phyloP scores from a whole-genome alignment of 2,797 vertebrate species.

The Chelidonichthys spinosus region DNA sequence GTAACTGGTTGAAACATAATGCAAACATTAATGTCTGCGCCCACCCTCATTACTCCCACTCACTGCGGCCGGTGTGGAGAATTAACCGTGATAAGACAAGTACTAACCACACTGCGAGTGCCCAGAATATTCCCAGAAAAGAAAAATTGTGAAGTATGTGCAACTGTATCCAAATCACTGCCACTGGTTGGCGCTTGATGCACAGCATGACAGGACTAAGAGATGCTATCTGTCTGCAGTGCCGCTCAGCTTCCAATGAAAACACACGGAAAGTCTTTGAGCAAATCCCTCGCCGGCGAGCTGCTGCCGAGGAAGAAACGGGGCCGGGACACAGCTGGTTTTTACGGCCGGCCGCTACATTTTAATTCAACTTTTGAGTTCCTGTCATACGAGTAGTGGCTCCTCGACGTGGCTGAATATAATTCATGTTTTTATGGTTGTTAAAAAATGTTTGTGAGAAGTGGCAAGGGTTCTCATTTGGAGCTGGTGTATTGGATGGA shows the following conservation, averaged over 20 bases:
- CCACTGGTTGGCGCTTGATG: constrained; percentile 56
- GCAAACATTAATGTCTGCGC: constrained; percentile 15
- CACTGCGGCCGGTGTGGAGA: constrained; percentile 14
- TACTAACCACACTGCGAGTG: constrained; percentile 35
- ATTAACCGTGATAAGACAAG: constrained; percentile 39
- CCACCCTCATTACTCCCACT: constrained; percentile 21
- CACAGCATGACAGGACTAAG: constrained; percentile 54
- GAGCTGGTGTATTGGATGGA: neutral
- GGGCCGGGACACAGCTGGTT: constrained; percentile 10
- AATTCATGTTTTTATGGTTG: neutral
- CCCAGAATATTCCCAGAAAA: constrained; percentile 26
- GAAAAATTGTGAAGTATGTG: constrained; percentile 39
- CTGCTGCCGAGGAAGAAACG: constrained; percentile 4
- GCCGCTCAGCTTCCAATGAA: constrained; percentile 62
- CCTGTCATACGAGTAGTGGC: neutral
- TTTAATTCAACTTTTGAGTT: constrained; percentile 10
- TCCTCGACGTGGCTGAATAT: neutral
- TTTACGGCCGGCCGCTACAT: neutral
- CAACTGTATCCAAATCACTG: constrained; percentile 34
- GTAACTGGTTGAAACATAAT: constrained; percentile 17
- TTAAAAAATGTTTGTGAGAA: neutral
- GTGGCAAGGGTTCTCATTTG: no score
- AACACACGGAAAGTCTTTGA: constrained; percentile 58
- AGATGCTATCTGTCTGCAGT: constrained; percentile 64
- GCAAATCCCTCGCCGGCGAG: constrained; percentile 36